A percentile compares a stretch with the other conserved stretches of the same genome.
These are phyloP conservation scores for Apoderus coryli DNA, from an alignment of 2,888 invertebrate species.

Conservation along the genomic window DNA sequence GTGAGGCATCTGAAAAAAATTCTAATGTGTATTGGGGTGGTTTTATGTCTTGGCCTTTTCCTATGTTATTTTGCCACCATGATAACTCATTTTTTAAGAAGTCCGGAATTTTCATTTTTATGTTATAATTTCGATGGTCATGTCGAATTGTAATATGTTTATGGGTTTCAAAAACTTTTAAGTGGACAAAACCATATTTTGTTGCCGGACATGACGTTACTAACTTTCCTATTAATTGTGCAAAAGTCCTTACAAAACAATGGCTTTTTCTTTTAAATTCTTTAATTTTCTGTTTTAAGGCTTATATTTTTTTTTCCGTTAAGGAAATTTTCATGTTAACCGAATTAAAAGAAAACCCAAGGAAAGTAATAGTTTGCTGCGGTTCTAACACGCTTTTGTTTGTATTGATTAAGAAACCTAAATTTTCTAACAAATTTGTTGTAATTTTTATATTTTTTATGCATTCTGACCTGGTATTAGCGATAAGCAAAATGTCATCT, in stretches of 20 bases:
- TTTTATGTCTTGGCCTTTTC: conserved; percentile 1
- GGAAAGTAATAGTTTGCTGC: conserved; percentile 6
- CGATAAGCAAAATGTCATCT: background rate
- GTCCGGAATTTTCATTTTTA: background rate
- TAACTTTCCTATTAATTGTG: background rate
- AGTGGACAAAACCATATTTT: background rate
- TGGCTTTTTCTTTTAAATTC: background rate
- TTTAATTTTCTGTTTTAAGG: background rate
- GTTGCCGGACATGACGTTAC: background rate
- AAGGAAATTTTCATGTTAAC: conserved; percentile 11
- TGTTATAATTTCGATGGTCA: background rate
- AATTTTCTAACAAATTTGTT: conserved; percentile 8
- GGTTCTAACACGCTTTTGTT: conserved; percentile 13
- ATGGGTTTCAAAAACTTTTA: background rate
- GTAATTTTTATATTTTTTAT: conserved; percentile 10
- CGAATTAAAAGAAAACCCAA: conserved; percentile 15
- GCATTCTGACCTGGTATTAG: conserved; percentile 8
- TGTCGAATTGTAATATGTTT: background rate
- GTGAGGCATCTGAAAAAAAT: background rate
- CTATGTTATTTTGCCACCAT: background rate
- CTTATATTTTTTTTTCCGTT: conserved; percentile 1
- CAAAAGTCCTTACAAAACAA: background rate
- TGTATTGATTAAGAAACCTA: conserved; percentile 15
- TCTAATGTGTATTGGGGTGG: background rate
- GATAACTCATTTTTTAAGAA: background rate